Conservation (phyloP, 2,888 invertebrate genomes). For the Metalampra italica region DNA sequence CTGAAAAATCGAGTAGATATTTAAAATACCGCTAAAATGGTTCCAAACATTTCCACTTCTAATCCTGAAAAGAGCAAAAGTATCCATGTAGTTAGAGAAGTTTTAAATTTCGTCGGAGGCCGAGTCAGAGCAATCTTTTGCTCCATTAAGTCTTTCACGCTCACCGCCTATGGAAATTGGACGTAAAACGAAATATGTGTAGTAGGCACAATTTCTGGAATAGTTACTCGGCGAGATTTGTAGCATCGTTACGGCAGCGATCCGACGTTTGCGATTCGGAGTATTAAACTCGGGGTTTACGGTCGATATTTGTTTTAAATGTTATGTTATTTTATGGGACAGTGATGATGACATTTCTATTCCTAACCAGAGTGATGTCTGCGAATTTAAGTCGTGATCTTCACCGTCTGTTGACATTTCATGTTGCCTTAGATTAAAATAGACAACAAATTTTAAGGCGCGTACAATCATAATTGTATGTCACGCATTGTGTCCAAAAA, state of each 20-base stretch:
- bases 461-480: too few relatives aligned
- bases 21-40: neutral
- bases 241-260: constrained; percentile 7
- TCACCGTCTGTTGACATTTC: too few relatives aligned
- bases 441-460: too few relatives aligned
- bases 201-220: constrained; percentile 62
- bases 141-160: constrained; percentile 75
- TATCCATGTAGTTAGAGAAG: constrained; percentile 23
- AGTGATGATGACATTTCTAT: too few relatives aligned
- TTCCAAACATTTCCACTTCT: neutral
- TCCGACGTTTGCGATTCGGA: neutral
- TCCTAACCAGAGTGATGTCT: too few relatives aligned
- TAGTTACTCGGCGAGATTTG: constrained; percentile 35
- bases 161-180: constrained; percentile 76
- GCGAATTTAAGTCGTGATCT: too few relatives aligned
- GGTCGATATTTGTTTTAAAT: too few relatives aligned
- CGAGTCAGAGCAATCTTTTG: constrained; percentile 70
- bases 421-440: too few relatives aligned
- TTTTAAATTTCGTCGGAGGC: constrained; percentile 63
- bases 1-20: neutral
- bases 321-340: too few relatives aligned
- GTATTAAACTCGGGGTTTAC: neutral
- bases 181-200: constrained; percentile 72
- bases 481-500: too few relatives aligned
- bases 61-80: neutral